Conservation (phyloP, 2,888 invertebrate species). For the Brenthis daphne region DNA sequence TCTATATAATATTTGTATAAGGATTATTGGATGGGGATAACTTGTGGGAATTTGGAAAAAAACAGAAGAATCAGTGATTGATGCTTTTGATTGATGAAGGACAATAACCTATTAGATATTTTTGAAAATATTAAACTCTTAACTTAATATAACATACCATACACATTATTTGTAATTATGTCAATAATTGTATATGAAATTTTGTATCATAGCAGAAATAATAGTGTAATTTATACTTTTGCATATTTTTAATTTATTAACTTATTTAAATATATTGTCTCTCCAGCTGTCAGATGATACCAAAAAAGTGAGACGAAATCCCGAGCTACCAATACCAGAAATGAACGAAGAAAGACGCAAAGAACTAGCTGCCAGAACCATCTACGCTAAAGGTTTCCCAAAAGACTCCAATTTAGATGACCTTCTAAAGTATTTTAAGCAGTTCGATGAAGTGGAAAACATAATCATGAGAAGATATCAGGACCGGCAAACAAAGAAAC, state of each 20-base stretch:
- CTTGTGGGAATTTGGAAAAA: too few species aligned
- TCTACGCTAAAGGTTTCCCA: constrained; percentile 95
- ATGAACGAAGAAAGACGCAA: constrained; percentile 92
- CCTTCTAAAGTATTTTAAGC: constrained; percentile 87
- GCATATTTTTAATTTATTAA: neutral
- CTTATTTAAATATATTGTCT: neutral
- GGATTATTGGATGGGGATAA: too few species aligned
- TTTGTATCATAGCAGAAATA: too few species aligned
- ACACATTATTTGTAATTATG: too few species aligned
- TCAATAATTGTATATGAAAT: too few species aligned
- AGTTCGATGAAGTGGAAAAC: constrained; percentile 86
- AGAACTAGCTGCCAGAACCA: constrained; percentile 87
- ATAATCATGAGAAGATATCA: constrained; percentile 83
- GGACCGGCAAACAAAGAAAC: constrained; percentile 84
- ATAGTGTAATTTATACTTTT: too few species aligned
- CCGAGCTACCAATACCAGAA: constrained; percentile 90
- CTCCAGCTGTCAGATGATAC: constrained; percentile 84
- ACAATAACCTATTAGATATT: too few species aligned
- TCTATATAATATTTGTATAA: neutral
- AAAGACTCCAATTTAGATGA: constrained; percentile 86
- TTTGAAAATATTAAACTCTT: too few species aligned
- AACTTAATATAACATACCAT: too few species aligned
- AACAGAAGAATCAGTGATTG: too few species aligned
- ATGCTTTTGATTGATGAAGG: too few species aligned
- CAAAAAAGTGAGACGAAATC: constrained; percentile 88